Base-by-base conservation (phyloP, 2,888 invertebrate species). In the Cephalotes varians region DNA sequence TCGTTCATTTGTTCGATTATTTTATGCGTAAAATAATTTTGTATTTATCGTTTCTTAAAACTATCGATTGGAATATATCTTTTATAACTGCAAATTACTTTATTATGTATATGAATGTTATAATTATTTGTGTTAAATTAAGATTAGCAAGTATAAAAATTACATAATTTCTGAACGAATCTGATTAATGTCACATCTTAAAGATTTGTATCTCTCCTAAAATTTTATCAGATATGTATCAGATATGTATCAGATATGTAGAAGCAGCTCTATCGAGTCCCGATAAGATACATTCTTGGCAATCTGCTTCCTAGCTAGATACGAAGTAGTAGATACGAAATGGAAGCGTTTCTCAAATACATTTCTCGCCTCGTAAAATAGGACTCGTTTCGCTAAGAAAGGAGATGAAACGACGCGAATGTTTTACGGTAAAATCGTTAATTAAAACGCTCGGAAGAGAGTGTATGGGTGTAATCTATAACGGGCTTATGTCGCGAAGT, bases 201-300 rank as follows among this genome's bases (percentile, higher is more conserved):
- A 4, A 2, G 21, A 44, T 56, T 69, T 64, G 28, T 40, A 37
- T 65, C 62, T 21, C 31, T 56, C 9, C 15, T 18, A 34, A 54
- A 69, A 77, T 69, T 56, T 37, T 18, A 67, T 73, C 64, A 69
- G 54, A 71, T 71, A 79, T 25, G 21, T 31, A 60, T 69, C 54
- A 69, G 54, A 71, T 71, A 79, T 25, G 21, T 31, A 60, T 69
- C 54, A n/a, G n/a, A n/a, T n/a, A n/a, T n/a, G 60, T 64, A 47
- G 67, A 73, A 73, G 31, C 73, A 31, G 49, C 56, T 40, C 60
- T 83, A 74, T 83, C 83, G 83, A 81, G 74, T 73, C 67, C n/a
- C 73, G 49, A 83, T 83, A 21, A 56, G 69, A 77, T 44, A 64
- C 58, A 73, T 67, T 81, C 73, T 81, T 83, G 74, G 83, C 67